A percentile compares a stretch with the other conserved stretches of the same genome.
Evolutionary conservation across 2,797 vertebrate genomes (phyloP).

Genomic region (Megaceryle alcyon): DNA sequence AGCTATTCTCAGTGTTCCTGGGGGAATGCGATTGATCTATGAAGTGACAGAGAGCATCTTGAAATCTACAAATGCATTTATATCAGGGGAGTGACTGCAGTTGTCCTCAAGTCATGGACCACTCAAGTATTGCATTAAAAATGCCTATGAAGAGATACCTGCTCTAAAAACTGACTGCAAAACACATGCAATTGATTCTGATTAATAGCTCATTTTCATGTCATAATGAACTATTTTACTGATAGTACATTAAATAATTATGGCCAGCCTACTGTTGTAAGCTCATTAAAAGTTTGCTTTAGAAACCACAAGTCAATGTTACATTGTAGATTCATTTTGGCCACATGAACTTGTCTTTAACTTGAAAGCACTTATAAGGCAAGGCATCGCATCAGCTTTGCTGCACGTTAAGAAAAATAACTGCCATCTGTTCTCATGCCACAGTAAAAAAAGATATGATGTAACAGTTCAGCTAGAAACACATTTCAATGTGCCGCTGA

Average conservation of each 20-base stretch:
- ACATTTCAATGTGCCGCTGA: constrained; percentile 32
- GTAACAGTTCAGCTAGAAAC: constrained; percentile 34
- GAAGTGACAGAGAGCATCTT: neutral
- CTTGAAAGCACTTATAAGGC: neutral
- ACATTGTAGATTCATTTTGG: neutral
- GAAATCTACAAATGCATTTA: neutral
- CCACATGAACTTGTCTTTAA: neutral
- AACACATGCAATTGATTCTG: neutral
- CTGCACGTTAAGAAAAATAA: constrained; percentile 22
- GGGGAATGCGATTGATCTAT: neutral
- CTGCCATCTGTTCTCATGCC: constrained; percentile 35
- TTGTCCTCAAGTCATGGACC: neutral
- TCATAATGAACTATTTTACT: constrained; percentile 14
- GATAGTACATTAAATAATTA: neutral
- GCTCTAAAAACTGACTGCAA: neutral
- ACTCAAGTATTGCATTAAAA: constrained; percentile 27
- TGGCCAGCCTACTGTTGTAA: neutral
- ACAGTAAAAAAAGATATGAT: neutral
- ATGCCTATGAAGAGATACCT: neutral
- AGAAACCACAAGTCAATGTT: neutral
- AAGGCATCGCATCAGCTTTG: neutral
- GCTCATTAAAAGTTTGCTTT: constrained; percentile 33
- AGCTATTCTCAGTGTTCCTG: neutral
- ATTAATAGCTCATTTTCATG: neutral
- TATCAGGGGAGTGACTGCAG: neutral